Conservation (phyloP, 2,113 vertebrate species). For the Chloebia gouldiae region DNA sequence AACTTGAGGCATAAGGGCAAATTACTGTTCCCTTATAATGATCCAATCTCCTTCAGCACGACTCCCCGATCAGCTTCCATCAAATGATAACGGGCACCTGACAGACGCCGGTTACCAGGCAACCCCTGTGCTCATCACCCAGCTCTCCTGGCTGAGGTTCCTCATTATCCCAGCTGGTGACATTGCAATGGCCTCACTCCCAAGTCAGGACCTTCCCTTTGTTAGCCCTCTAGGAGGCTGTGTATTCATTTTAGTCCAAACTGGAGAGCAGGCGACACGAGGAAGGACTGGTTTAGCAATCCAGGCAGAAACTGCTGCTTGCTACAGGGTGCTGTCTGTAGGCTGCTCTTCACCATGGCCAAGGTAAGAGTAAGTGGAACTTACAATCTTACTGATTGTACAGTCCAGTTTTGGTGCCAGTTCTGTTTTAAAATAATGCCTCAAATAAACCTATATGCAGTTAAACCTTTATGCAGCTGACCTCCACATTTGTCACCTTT, state of each 20-base stretch:
- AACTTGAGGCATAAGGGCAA: background rate
- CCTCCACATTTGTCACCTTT: background rate
- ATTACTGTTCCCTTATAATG: slow-evolving; percentile 15
- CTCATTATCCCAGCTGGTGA: background rate
- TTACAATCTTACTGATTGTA: background rate
- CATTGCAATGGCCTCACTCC: background rate
- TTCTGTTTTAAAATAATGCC: background rate
- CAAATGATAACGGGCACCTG: slow-evolving; percentile 11
- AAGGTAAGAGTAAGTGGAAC: background rate
- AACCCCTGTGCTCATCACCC: background rate
- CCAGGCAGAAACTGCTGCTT: background rate
- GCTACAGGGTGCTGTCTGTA: background rate
- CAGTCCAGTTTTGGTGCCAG: background rate
- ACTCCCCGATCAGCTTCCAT: slow-evolving; percentile 2
- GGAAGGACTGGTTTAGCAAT: background rate
- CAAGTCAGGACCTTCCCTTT: background rate
- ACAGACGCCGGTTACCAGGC: background rate
- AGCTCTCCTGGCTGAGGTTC: background rate
- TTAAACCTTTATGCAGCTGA: background rate
- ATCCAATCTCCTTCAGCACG: background rate
- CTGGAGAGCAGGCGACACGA: background rate
- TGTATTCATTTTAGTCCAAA: background rate
- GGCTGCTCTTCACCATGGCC: background rate
- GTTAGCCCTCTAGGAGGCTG: background rate
- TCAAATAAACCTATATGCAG: background rate